phyloP scores from a whole-genome alignment of 1,140 invertebrate genomes.

The Drosophila sechellia region DNA sequence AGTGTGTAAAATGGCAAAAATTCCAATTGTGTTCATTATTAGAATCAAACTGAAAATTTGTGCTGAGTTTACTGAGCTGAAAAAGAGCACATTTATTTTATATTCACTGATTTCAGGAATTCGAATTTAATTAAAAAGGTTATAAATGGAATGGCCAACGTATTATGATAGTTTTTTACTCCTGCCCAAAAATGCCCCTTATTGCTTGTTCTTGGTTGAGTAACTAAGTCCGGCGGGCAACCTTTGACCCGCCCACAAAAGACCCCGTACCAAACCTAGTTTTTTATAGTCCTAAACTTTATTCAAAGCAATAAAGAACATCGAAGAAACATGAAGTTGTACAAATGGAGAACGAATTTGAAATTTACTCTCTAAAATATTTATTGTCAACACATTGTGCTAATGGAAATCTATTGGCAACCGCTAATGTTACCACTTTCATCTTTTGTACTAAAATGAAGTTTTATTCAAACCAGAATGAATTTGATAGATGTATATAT shows the following conservation, averaged over 20 bases:
- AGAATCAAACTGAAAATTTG: conserved; percentile 22
- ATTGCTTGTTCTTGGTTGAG: conserved; percentile 56
- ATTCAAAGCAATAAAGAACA: conserved; percentile 2
- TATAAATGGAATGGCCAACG: conserved; percentile 3
- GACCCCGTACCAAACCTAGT: conserved; percentile 3
- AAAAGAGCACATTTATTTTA: conserved; percentile 14
- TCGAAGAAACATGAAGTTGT: neutral
- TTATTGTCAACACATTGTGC: too few relatives aligned
- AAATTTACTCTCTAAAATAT: conserved; percentile 2
- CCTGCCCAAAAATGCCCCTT: conserved; percentile 34
- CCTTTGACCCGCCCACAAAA: conserved; percentile 40
- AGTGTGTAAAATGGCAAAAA: conserved; percentile 28
- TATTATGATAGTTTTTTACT: neutral
- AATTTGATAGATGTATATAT: neutral
- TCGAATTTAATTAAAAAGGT: conserved; percentile 18
- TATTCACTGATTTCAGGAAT: conserved; percentile 1
- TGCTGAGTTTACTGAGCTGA: conserved; percentile 27
- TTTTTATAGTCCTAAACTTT: conserved; percentile 36
- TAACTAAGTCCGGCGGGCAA: conserved; percentile 20
- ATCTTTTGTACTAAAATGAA: too few relatives aligned
- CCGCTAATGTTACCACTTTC: too few relatives aligned
- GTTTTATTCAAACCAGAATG: too few relatives aligned
- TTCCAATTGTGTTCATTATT: conserved; percentile 22
- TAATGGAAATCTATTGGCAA: too few relatives aligned
- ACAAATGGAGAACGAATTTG: neutral